Percentiles rank a stretch among this genome's conserved stretches.
Conservation (phyloP, 2,888 invertebrate genomes). For the Branchellion lobata region DNA sequence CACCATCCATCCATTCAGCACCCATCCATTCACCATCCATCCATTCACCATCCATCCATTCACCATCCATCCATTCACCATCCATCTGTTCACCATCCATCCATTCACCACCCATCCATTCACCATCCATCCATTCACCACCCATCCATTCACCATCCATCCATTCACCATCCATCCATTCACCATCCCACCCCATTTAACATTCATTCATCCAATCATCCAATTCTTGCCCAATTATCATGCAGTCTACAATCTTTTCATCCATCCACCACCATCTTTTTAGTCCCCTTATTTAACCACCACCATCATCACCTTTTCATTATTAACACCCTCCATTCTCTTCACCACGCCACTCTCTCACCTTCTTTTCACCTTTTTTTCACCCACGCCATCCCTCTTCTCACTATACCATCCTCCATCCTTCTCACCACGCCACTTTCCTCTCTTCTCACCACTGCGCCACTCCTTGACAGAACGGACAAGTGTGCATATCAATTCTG, state of each 20-base stretch:
- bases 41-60: too few species aligned
- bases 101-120: too few species aligned
- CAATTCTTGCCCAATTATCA: not conserved
- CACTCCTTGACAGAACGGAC: slow-evolving; percentile 78
- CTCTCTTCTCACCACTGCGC: too few species aligned
- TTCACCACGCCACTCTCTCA: not conserved
- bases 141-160: too few species aligned
- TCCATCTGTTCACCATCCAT: too few species aligned
- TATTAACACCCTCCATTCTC: not conserved
- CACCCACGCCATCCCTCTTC: not conserved
- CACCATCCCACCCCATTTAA: not conserved
- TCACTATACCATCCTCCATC: not conserved
- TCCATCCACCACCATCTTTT: too few species aligned
- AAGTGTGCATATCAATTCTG: slow-evolving; percentile 97
- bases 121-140: too few species aligned
- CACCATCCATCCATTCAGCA: not conserved
- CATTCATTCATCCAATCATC: not conserved
- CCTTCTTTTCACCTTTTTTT: not conserved
- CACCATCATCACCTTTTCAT: not conserved
- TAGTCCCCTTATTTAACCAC: too few species aligned
- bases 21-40: too few species aligned
- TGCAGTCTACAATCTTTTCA: too few species aligned
- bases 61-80: too few species aligned
- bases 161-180: too few species aligned
- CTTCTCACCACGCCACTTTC: not conserved